These are phyloP conservation scores for Myotis vivesi DNA, from an alignment of 2,797 vertebrate species.

Conservation along the genomic window DNA sequence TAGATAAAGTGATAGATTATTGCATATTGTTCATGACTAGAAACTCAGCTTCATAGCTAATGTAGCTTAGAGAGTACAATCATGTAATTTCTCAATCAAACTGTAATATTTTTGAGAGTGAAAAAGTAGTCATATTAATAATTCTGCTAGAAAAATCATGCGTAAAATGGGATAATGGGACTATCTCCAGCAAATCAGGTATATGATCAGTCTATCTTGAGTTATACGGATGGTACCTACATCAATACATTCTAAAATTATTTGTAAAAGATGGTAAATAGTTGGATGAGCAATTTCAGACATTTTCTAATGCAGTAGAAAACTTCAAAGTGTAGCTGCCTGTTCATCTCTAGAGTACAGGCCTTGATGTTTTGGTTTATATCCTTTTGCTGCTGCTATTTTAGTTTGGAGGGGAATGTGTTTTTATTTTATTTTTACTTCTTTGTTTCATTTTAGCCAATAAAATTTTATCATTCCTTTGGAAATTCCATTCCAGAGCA, in stretches of 20 bases:
- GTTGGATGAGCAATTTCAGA: neutral
- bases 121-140: neutral
- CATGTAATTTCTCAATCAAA: constrained; percentile 8
- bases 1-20: neutral
- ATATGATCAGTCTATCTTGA: neutral
- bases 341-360: neutral
- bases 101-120: neutral
- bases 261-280: neutral
- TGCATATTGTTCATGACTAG: neutral
- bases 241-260: neutral
- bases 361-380: neutral
- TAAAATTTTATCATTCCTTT: neutral
- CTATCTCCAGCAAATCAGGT: neutral
- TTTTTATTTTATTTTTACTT: neutral
- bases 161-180: neutral
- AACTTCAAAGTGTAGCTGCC: neutral
- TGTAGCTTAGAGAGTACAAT: neutral
- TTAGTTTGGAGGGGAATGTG: neutral
- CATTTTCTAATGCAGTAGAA: neutral
- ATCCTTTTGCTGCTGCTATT: neutral
- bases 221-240: neutral
- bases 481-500: neutral
- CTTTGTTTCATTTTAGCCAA: neutral
- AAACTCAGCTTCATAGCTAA: neutral
- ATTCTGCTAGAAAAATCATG: neutral